A percentile compares a stretch with the other conserved stretches of the same genome.
Evolutionary conservation across 2,113 vertebrate genomes (phyloP).

Genomic region (Poecilia latipinna): DNA sequence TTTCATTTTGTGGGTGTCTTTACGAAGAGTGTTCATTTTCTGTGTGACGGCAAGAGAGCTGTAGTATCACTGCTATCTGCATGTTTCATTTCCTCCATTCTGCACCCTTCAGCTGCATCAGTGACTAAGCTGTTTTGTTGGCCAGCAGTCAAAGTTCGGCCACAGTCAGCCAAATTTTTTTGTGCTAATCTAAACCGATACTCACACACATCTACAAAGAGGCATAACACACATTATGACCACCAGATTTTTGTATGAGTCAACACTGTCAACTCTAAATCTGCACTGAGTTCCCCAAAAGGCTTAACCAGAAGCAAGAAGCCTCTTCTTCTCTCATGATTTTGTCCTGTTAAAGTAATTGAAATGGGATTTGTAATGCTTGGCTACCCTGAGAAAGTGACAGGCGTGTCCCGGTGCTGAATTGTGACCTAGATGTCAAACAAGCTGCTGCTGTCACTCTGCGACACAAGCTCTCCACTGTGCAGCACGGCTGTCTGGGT

Average conservation of each 20-base stretch:
- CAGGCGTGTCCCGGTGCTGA: slow-evolving; percentile 32
- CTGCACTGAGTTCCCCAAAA: background rate
- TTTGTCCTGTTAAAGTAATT: slow-evolving; percentile 6
- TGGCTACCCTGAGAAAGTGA: slow-evolving; percentile 25
- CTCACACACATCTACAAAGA: background rate
- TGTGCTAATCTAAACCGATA: background rate
- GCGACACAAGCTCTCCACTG: background rate
- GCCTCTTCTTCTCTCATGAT: background rate
- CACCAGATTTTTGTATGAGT: background rate
- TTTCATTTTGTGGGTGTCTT: slow-evolving; percentile 12
- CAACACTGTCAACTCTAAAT: background rate
- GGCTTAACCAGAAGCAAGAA: background rate
- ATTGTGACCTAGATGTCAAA: slow-evolving; percentile 67
- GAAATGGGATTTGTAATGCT: slow-evolving; percentile 5
- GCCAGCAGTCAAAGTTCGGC: slow-evolving; percentile 8
- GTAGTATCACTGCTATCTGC: background rate
- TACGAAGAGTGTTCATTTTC: background rate
- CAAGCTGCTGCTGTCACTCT: slow-evolving; percentile 70
- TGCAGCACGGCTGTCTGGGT: background rate
- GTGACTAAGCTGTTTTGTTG: slow-evolving; percentile 61
- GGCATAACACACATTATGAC: background rate
- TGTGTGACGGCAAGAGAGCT: background rate
- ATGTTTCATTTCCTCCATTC: slow-evolving; percentile 15
- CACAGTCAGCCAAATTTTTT: background rate
- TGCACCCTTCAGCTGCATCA: slow-evolving; percentile 42